phyloP scores from a whole-genome alignment of 1,140 invertebrate genomes.

The Melipona quadrifasciata region DNA sequence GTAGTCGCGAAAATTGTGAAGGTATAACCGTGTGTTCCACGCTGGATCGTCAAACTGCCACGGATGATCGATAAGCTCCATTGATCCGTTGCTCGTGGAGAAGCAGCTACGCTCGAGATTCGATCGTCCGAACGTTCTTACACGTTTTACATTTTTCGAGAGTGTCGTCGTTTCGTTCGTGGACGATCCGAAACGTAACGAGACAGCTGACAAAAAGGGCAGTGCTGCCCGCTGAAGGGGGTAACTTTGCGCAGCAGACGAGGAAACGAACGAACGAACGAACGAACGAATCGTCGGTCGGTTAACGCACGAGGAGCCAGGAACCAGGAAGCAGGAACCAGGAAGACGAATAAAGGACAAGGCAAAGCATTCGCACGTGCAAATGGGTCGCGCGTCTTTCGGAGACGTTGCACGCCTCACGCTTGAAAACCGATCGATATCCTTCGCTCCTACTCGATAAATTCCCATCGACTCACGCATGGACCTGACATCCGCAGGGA shows the following conservation, averaged over 20 bases:
- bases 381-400: conserved; percentile 54
- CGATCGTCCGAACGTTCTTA: too few relatives aligned
- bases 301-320: conserved; percentile 41
- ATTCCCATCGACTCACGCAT: background rate
- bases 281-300: conserved; percentile 50
- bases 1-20: too few relatives aligned
- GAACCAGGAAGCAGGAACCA: conserved; percentile 53
- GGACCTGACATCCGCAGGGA: background rate
- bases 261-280: conserved; percentile 13
- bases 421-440: conserved; percentile 1
- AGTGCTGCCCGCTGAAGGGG: background rate
- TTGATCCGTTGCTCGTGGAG: too few relatives aligned
- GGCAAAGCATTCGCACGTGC: conserved; percentile 40
- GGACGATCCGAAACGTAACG: too few relatives aligned
- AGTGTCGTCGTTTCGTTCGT: too few relatives aligned
- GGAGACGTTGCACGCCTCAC: background rate
- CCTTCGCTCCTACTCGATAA: background rate
- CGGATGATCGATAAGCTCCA: too few relatives aligned
- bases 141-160: too few relatives aligned
- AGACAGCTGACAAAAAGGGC: too few relatives aligned
- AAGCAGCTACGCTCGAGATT: too few relatives aligned
- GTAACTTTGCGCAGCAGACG: background rate
- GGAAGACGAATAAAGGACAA: conserved; percentile 66
- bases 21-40: too few relatives aligned
- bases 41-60: too few relatives aligned